Percentiles rank a stretch among this genome's conserved stretches.
These are phyloP conservation scores for Thalassoma bifasciatum DNA, from an alignment of 2,113 vertebrate species.

Conservation along the genomic window DNA sequence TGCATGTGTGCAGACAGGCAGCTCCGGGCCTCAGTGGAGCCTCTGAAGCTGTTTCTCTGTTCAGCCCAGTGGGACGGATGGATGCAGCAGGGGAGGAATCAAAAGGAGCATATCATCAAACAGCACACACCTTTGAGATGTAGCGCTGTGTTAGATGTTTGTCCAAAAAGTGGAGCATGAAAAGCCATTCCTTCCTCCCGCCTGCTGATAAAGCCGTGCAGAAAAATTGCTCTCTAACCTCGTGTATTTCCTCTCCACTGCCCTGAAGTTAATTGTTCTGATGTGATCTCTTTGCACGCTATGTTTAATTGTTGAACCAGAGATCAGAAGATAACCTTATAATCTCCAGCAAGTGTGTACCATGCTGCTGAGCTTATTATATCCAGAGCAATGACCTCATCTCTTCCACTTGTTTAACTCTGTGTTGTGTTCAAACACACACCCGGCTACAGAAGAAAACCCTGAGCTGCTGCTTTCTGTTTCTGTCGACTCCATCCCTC, in stretches of 20 bases:
- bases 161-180: constrained; percentile 27
- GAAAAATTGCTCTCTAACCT: constrained; percentile 45
- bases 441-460: constrained; percentile 22
- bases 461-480: background rate
- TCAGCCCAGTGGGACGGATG: constrained; percentile 25
- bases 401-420: constrained; percentile 26
- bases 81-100: constrained; percentile 36
- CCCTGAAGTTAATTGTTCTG: constrained; percentile 35
- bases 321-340: constrained; percentile 27
- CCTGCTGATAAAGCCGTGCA: constrained; percentile 22
- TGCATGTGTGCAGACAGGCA: constrained; percentile 40
- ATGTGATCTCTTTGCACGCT: constrained; percentile 47
- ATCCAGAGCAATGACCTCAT: constrained; percentile 19
- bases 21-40: constrained; percentile 42
- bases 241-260: constrained; percentile 20
- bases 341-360: constrained; percentile 21
- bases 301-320: constrained; percentile 52
- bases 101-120: constrained; percentile 42
- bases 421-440: constrained; percentile 55
- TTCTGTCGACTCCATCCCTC: constrained; percentile 35
- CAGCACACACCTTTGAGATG: constrained; percentile 15
- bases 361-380: constrained; percentile 30
- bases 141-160: background rate
- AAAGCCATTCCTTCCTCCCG: constrained; percentile 20
- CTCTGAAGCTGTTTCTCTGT: constrained; percentile 32